These are phyloP conservation scores for Ricordea florida DNA, from an alignment of 92 coral and sea anemone species.

Conservation along the genomic window DNA sequence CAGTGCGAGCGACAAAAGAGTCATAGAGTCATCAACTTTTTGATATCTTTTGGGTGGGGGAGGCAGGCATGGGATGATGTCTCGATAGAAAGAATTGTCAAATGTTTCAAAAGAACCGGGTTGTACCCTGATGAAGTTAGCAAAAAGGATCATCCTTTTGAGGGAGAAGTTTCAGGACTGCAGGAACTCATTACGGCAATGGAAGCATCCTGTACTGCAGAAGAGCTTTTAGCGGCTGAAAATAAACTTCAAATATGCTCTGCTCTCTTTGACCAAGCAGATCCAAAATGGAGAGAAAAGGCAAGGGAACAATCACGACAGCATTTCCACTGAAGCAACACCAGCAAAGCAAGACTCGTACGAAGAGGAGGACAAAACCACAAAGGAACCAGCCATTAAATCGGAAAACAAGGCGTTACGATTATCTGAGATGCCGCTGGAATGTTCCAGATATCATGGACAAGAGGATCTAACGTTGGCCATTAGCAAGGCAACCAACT, in stretches of 20 bases:
- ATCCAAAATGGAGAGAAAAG: conserved; percentile 1
- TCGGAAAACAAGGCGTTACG: no score
- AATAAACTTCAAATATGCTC: not conserved
- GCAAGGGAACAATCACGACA: not conserved
- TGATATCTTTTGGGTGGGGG: conserved; percentile 55
- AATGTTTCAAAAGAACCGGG: not conserved
- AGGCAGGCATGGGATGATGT: conserved; percentile 71
- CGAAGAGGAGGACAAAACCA: no score
- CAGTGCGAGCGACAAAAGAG: conserved; percentile 60
- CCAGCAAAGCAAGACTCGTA: no score
- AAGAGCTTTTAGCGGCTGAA: not conserved
- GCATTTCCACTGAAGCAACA: no score
- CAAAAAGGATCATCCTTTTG: not conserved
- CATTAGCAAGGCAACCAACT: no score
- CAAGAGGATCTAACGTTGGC: no score
- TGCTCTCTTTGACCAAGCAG: not conserved
- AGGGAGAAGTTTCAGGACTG: not conserved
- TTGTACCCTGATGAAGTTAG: conserved; percentile 8
- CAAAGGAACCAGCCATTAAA: no score
- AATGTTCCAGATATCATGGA: no score
- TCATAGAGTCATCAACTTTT: conserved; percentile 52
- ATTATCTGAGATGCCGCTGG: no score
- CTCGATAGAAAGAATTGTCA: conserved; percentile 29
- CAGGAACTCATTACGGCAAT: not conserved
- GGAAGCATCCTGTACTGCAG: not conserved